Evolutionary conservation across 2,888 invertebrate species (phyloP).

Genomic region (Bembecia ichneumoniformis): DNA sequence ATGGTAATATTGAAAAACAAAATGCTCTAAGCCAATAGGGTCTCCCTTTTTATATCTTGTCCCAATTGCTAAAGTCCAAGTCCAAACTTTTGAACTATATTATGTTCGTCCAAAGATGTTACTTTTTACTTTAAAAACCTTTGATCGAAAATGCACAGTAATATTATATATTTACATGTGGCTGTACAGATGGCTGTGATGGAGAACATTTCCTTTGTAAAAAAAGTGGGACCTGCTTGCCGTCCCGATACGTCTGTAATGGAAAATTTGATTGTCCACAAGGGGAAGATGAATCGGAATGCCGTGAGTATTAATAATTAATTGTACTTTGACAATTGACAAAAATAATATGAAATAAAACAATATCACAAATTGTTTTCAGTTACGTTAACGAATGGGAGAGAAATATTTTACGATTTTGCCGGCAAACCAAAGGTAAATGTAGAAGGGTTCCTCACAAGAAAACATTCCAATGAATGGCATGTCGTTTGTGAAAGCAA

Average conservation of each 20-base stretch:
- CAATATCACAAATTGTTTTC: conserved; percentile 20
- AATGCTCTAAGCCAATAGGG: no score
- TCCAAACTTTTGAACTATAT: no score
- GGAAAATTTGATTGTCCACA: conserved; percentile 74
- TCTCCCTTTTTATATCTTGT: no score
- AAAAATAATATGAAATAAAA: background rate
- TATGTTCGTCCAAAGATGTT: no score
- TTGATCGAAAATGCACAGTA: background rate
- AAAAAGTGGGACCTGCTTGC: conserved; percentile 76
- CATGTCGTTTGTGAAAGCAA: conserved; percentile 74
- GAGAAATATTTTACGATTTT: conserved; percentile 69
- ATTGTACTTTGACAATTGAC: background rate
- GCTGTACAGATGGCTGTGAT: conserved; percentile 67
- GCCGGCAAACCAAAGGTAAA: conserved; percentile 74
- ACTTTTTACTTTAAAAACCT: background rate
- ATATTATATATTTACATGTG: no score
- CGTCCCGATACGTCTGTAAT: conserved; percentile 75
- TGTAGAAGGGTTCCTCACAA: conserved; percentile 75
- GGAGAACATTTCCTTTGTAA: conserved; percentile 75
- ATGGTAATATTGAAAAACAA: no score
- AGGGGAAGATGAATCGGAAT: conserved; percentile 84
- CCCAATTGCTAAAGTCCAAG: no score
- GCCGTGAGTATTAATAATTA: conserved; percentile 71
- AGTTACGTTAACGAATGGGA: conserved; percentile 80
- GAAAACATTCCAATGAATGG: conserved; percentile 76